Percentiles rank a stretch among this genome's conserved stretches.
phyloP scores from a whole-genome alignment of 2,113 vertebrate species.

The Thinocorus orbignyianus region DNA sequence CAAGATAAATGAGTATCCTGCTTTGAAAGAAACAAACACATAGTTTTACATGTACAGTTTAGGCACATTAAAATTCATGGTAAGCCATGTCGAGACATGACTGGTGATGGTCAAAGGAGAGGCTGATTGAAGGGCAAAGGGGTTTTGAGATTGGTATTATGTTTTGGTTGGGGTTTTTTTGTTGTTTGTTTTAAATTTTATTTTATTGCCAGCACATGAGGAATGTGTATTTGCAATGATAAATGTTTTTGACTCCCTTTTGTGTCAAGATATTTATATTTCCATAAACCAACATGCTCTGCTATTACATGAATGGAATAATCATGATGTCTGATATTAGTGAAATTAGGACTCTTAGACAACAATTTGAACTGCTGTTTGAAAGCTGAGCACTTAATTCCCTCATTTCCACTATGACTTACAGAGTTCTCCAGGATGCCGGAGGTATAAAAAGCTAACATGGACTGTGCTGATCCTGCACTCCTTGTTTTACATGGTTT shows the following conservation, averaged over 20 bases:
- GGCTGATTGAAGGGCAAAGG: not conserved
- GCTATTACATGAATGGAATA: not conserved
- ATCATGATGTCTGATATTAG: not conserved
- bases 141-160: not conserved
- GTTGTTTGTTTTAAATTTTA: not conserved
- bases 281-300: not conserved
- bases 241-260: not conserved
- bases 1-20: not conserved
- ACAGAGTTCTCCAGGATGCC: not conserved
- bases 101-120: not conserved
- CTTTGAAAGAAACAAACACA: not conserved
- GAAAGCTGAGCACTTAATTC: not conserved
- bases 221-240: not conserved
- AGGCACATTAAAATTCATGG: not conserved
- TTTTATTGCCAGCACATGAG: not conserved
- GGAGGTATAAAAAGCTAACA: not conserved
- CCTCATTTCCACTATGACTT: not conserved
- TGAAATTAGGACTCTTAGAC: not conserved
- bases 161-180: not conserved
- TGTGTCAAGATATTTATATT: not conserved
- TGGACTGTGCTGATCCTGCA: not conserved
- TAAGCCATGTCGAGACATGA: not conserved
- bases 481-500: not conserved
- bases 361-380: not conserved
- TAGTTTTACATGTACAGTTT: not conserved